phyloP scores from a whole-genome alignment of 2,888 invertebrate species.

The Acleris sparsana region DNA sequence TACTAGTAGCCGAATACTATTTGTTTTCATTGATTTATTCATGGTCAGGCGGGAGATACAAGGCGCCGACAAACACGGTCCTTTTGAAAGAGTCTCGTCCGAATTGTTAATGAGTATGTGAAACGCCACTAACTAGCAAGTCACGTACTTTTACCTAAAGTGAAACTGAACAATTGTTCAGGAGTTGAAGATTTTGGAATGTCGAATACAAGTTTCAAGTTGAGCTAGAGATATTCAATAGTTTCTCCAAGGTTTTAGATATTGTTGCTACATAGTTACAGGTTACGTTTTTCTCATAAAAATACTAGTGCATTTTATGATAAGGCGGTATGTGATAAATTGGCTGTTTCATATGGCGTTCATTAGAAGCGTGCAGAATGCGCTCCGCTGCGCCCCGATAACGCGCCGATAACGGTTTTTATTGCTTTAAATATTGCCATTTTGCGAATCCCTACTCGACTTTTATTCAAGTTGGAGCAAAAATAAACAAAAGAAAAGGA shows the following conservation, averaged over 20 bases:
- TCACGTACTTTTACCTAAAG: slow-evolving; percentile 64
- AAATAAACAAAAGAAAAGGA: slow-evolving; percentile 50
- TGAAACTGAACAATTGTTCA: slow-evolving; percentile 67
- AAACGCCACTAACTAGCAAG: slow-evolving; percentile 70
- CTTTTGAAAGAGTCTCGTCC: slow-evolving; percentile 72
- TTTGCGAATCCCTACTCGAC: slow-evolving; percentile 65
- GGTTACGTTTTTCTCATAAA: slow-evolving; percentile 53
- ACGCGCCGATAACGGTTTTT: slow-evolving; percentile 75
- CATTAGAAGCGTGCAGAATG: slow-evolving; percentile 82
- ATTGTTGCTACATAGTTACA: slow-evolving; percentile 29
- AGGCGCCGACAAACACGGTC: slow-evolving; percentile 76
- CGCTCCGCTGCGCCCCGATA: slow-evolving; percentile 80
- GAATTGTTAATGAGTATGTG: slow-evolving; percentile 77
- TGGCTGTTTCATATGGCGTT: slow-evolving; percentile 83
- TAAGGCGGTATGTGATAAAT: slow-evolving; percentile 81
- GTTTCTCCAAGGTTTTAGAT: slow-evolving; percentile 53
- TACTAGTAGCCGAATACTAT: slow-evolving; percentile 81
- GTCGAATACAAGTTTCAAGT: not conserved
- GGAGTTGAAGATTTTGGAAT: slow-evolving; percentile 54
- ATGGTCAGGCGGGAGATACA: slow-evolving; percentile 74
- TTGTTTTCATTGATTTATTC: slow-evolving; percentile 84
- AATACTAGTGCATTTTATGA: slow-evolving; percentile 75
- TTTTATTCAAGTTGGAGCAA: slow-evolving; percentile 52
- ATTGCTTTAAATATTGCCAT: slow-evolving; percentile 80
- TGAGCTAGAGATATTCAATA: slow-evolving; percentile 28